Evolutionary conservation across 2,113 vertebrate genomes (phyloP).

Genomic region (Cephalopholis sonnerati): DNA sequence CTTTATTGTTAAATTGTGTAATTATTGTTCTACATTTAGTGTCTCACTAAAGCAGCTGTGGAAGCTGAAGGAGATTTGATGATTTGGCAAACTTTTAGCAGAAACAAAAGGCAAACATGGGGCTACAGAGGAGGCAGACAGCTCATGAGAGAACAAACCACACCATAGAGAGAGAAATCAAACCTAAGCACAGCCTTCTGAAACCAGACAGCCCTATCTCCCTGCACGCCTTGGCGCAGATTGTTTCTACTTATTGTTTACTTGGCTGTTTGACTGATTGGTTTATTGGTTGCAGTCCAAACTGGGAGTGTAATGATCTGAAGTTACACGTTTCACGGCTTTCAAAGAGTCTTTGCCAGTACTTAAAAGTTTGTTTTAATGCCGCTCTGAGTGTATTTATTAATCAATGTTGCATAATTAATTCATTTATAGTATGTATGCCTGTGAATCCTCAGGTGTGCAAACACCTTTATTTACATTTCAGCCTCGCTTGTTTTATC

Average conservation of each 20-base stretch:
- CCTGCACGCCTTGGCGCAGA: conserved; percentile 33
- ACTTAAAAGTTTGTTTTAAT: background rate
- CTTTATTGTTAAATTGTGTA: conserved; percentile 62
- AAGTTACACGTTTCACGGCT: conserved; percentile 33
- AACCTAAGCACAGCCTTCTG: conserved; percentile 62
- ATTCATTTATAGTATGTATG: background rate
- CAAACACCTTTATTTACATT: conserved; percentile 3
- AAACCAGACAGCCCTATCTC: conserved; percentile 62
- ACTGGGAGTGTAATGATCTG: conserved; percentile 30
- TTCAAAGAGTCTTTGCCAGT: conserved; percentile 37
- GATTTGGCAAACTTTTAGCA: conserved; percentile 60
- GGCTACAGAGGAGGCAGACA: conserved; percentile 68
- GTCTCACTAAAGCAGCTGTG: conserved; percentile 62
- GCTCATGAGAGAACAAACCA: conserved; percentile 63
- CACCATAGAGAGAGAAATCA: conserved; percentile 66
- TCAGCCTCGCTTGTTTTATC: background rate
- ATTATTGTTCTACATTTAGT: conserved; percentile 67
- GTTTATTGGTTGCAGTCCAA: conserved; percentile 35
- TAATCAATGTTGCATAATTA: background rate
- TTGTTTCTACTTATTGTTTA: conserved; percentile 66
- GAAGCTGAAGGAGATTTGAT: conserved; percentile 54
- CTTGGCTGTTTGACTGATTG: conserved; percentile 59
- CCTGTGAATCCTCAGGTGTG: background rate
- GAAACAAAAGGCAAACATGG: conserved; percentile 75
- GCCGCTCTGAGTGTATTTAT: conserved; percentile 11